These are phyloP conservation scores for Nephrocerus scutellatus DNA, from an alignment of 2,888 invertebrate genomes.

Conservation along the genomic window DNA sequence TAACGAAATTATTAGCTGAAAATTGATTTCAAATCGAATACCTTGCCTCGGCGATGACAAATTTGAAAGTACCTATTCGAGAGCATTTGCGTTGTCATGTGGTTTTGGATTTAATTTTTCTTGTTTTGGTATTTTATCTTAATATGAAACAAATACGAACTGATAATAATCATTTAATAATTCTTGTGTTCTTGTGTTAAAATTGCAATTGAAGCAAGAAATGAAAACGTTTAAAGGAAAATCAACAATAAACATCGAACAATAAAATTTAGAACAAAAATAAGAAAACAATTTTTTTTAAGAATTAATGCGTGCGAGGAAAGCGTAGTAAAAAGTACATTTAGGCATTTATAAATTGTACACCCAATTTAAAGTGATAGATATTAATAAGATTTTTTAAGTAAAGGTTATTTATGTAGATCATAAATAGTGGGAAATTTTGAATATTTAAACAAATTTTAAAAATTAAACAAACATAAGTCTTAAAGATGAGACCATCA, in stretches of 20 bases:
- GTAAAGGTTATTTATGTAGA: too few species aligned
- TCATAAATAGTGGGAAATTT: too few species aligned
- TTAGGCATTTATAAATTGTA: too few species aligned
- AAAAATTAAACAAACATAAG: too few species aligned
- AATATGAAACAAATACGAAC: conserved; percentile 48
- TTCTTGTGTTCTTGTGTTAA: conserved; percentile 1
- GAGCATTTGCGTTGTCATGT: background rate
- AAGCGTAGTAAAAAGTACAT: too few species aligned
- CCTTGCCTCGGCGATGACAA: background rate
- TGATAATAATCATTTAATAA: conserved; percentile 47
- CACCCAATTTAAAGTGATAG: too few species aligned
- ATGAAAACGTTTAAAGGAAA: conserved; percentile 1
- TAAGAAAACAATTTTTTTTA: background rate
- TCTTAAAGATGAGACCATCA: too few species aligned
- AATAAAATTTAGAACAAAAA: background rate
- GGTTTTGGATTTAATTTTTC: background rate
- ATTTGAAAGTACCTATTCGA: background rate
- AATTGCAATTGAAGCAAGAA: conserved; percentile 4
- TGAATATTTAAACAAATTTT: too few species aligned
- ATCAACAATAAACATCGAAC: background rate
- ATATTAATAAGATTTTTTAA: too few species aligned
- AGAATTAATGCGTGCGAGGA: conserved; percentile 7
- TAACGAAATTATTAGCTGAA: too few species aligned
- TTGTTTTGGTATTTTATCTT: conserved; percentile 4
- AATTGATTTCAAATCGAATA: background rate